Percentiles rank a stretch among this genome's conserved stretches.
These are phyloP conservation scores for Parauchenoglanis ngamensis DNA, from an alignment of 2,797 vertebrate species.

Conservation along the genomic window DNA sequence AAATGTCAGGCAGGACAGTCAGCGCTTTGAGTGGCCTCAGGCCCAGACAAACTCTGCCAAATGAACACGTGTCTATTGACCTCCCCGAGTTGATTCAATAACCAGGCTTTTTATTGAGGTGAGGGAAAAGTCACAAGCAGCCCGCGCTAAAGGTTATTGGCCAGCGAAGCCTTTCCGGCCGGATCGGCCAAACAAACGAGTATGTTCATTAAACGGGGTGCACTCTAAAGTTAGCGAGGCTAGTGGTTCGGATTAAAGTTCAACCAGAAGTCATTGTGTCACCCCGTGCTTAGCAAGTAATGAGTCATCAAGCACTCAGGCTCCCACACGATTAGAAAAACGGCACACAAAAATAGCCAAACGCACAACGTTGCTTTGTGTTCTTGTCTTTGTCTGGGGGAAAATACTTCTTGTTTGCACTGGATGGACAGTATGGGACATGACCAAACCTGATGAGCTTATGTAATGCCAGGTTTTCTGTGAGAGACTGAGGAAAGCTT, in stretches of 20 bases:
- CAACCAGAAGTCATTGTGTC: constrained; percentile 24
- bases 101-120: constrained; percentile 77
- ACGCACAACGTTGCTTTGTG: background rate
- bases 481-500: constrained; percentile 28
- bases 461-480: background rate
- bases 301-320: constrained; percentile 23
- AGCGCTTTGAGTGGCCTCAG: constrained; percentile 47
- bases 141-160: constrained; percentile 73
- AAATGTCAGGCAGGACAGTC: constrained; percentile 46
- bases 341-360: constrained; percentile 6
- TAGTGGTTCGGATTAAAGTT: constrained; percentile 28
- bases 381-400: background rate
- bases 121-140: constrained; percentile 74
- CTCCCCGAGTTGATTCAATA: constrained; percentile 77
- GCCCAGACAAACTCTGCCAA: constrained; percentile 71
- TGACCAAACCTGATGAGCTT: constrained; percentile 14
- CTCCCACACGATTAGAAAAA: constrained; percentile 3
- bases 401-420: background rate
- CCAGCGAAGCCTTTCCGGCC: constrained; percentile 59
- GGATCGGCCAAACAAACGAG: constrained; percentile 28
- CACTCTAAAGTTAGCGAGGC: constrained; percentile 20
- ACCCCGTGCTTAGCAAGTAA: background rate
- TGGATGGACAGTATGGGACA: constrained; percentile 7
- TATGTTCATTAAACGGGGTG: constrained; percentile 26
- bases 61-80: constrained; percentile 79